These are phyloP conservation scores for Sebastes hubbsi DNA, from an alignment of 2,797 vertebrate species.

Conservation along the genomic window DNA sequence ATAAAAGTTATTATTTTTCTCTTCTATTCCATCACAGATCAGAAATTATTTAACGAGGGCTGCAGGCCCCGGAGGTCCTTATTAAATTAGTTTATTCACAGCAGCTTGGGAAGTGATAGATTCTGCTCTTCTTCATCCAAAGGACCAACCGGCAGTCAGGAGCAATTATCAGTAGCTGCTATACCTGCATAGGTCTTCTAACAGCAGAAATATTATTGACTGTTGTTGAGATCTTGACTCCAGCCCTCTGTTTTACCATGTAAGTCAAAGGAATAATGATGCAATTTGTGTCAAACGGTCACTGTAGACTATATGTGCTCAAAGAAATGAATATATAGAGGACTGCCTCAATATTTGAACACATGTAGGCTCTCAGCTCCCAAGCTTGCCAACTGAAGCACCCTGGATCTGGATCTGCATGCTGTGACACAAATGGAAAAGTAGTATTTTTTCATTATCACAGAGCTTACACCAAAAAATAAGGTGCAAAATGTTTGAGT, in stretches of 20 bases:
- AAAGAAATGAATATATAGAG: neutral
- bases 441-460: neutral
- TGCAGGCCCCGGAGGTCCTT: neutral
- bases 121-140: neutral
- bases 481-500: neutral
- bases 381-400: neutral
- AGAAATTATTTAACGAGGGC: constrained; percentile 3
- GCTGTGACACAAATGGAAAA: neutral
- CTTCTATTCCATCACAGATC: neutral
- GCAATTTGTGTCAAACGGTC: neutral
- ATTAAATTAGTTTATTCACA: neutral
- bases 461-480: neutral
- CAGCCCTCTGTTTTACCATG: neutral
- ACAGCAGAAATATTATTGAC: neutral
- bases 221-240: neutral
- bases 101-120: neutral
- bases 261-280: neutral
- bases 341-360: neutral
- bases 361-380: neutral
- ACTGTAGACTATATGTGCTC: neutral
- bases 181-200: neutral
- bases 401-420: neutral
- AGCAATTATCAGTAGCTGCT: neutral
- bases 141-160: neutral
- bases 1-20: neutral